A percentile compares a stretch with the other conserved stretches of the same genome.
These are phyloP conservation scores for Dunckerocampus dactyliophorus DNA, from an alignment of 2,113 vertebrate species.

Conservation along the genomic window DNA sequence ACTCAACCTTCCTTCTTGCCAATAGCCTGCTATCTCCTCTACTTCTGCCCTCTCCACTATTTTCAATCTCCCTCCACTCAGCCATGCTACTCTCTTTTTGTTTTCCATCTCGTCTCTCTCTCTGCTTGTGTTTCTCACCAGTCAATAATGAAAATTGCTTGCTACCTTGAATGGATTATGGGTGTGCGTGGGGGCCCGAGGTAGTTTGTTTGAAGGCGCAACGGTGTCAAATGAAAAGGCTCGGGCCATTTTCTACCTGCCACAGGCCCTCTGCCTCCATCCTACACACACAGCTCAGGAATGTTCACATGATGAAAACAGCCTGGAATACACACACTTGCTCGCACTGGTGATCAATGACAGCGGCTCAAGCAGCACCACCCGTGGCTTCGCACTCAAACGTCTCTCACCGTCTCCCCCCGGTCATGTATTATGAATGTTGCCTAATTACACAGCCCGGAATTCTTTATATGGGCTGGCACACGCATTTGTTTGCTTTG, in stretches of 20 bases:
- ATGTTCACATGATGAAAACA: constrained; percentile 25
- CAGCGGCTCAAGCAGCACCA: constrained; percentile 36
- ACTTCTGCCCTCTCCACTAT: constrained; percentile 40
- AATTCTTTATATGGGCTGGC: constrained; percentile 62
- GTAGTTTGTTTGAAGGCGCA: constrained; percentile 74
- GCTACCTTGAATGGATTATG: constrained; percentile 77
- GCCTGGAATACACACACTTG: constrained; percentile 27
- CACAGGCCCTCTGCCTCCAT: constrained; percentile 57
- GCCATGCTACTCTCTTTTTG: constrained; percentile 51
- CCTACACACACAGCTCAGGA: constrained; percentile 17
- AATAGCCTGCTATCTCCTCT: constrained; percentile 42
- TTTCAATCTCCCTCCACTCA: constrained; percentile 48
- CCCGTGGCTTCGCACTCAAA: constrained; percentile 15
- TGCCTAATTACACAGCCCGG: constrained; percentile 68
- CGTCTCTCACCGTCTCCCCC: constrained; percentile 21
- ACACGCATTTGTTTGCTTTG: constrained; percentile 67
- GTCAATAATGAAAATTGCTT: constrained; percentile 79
- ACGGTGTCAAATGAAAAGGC: constrained; percentile 73
- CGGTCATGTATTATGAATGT: constrained; percentile 74
- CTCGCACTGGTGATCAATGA: constrained; percentile 40
- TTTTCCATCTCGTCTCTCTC: constrained; percentile 37
- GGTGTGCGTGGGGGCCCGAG: constrained; percentile 59
- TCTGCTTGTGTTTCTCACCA: constrained; percentile 61
- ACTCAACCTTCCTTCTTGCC: constrained; percentile 24
- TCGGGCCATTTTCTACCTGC: constrained; percentile 68